A percentile compares a stretch with the other conserved stretches of the same genome.
phyloP scores from a whole-genome alignment of 1,140 invertebrate species.

The Drosophila funebris region DNA sequence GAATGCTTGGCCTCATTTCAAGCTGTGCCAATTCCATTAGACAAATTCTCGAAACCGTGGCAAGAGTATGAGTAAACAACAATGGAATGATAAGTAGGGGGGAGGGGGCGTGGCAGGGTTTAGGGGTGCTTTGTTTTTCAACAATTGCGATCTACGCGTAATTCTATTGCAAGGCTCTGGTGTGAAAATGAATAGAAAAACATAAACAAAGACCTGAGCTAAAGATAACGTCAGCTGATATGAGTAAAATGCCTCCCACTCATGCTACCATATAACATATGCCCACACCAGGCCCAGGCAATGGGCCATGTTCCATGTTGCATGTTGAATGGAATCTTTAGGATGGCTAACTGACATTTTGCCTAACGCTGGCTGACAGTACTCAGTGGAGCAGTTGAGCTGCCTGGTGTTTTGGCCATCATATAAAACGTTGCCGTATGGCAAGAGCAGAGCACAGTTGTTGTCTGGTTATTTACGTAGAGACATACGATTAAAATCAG shows the following conservation, averaged over 20 bases:
- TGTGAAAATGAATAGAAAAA: conserved; percentile 14
- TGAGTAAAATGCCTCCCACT: conserved; percentile 39
- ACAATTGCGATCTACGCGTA: conserved; percentile 56
- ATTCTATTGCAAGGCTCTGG: conserved; percentile 38
- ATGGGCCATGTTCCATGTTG: conserved; percentile 1
- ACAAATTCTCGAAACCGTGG: background rate
- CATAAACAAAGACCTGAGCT: conserved; percentile 55
- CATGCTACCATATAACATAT: background rate
- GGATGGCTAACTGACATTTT: conserved; percentile 3
- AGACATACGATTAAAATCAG: background rate
- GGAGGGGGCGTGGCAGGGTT: background rate
- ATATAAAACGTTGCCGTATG: conserved; percentile 48
- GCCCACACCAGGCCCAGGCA: conserved; percentile 13
- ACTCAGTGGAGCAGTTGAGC: background rate
- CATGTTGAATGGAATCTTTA: background rate
- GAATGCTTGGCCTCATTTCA: conserved; percentile 10
- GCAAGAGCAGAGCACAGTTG: conserved; percentile 20
- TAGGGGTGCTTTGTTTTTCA: conserved; percentile 31
- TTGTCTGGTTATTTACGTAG: conserved; percentile 1
- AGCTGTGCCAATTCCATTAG: background rate
- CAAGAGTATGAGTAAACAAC: conserved; percentile 28
- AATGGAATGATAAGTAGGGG: background rate
- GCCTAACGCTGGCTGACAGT: conserved; percentile 3
- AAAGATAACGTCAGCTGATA: conserved; percentile 59
- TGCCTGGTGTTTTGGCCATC: background rate